Conservation (phyloP, 2,113 vertebrate species). For the Odocoileus hemionus region DNA sequence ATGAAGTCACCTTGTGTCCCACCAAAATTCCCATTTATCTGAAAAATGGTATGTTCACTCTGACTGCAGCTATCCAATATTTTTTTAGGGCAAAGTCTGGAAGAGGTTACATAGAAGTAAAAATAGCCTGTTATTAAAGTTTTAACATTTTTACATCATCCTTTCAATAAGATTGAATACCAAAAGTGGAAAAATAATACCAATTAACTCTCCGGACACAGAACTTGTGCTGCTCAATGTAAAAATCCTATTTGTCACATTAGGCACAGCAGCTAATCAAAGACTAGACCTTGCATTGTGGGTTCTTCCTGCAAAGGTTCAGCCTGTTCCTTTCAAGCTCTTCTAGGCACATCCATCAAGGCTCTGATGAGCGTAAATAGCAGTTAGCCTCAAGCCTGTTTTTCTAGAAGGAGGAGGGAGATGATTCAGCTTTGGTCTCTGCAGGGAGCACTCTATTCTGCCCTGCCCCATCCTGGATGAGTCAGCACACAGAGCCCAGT, state of each 20-base stretch:
- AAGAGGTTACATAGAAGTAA: not conserved
- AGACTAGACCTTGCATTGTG: not conserved
- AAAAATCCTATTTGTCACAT: not conserved
- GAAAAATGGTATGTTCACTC: not conserved
- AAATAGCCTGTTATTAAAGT: not conserved
- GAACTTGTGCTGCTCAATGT: not conserved
- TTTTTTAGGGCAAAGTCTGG: not conserved
- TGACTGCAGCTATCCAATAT: not conserved
- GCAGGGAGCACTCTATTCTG: not conserved
- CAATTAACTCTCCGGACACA: not conserved
- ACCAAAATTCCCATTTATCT: not conserved
- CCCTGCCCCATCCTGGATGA: not conserved
- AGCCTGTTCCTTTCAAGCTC: not conserved
- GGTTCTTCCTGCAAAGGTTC: not conserved
- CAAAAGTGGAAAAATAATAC: not conserved
- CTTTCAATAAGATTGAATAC: not conserved
- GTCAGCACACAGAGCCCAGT: not conserved
- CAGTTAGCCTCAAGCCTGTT: not conserved
- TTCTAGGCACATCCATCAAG: not conserved
- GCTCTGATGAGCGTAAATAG: not conserved
- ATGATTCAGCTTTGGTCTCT: not conserved
- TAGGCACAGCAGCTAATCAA: not conserved
- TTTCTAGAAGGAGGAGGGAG: not conserved
- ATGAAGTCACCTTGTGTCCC: not conserved
- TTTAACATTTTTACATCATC: not conserved